Percentiles rank a stretch among this genome's conserved stretches.
phyloP scores from a whole-genome alignment of 2,888 invertebrate species.

The Oscheius myriophilus region DNA sequence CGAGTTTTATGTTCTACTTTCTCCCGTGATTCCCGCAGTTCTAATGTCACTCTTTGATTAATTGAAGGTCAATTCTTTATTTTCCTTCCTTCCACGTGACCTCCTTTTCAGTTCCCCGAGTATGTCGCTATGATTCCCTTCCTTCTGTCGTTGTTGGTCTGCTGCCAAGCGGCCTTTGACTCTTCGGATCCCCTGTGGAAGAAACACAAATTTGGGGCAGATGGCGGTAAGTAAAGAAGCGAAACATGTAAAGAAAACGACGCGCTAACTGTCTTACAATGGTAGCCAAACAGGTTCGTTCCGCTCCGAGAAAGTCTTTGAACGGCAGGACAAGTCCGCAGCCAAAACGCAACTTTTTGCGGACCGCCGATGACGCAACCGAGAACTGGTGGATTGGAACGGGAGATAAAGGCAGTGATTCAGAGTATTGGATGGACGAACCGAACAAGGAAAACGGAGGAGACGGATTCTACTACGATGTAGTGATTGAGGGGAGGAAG shows the following conservation, averaged over 20 bases:
- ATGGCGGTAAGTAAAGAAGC: neutral
- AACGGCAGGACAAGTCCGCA: too few relatives aligned
- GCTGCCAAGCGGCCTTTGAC: constrained; percentile 2
- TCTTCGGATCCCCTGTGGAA: constrained; percentile 22
- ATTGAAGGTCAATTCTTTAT: too few relatives aligned
- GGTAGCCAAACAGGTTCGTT: too few relatives aligned
- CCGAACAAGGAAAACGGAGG: constrained; percentile 1
- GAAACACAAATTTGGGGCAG: constrained; percentile 17
- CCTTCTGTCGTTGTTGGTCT: constrained; percentile 1
- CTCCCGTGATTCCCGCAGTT: too few relatives aligned
- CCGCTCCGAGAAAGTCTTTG: too few relatives aligned
- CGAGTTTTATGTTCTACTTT: too few relatives aligned
- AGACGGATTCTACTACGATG: constrained; percentile 27
- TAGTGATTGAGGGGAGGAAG: constrained; percentile 15
- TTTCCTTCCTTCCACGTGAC: too few relatives aligned
- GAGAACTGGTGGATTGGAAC: neutral
- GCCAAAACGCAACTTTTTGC: constrained; percentile 5
- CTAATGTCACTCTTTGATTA: too few relatives aligned
- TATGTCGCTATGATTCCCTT: constrained; percentile 11
- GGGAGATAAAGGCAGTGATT: neutral
- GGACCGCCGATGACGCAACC: constrained; percentile 9
- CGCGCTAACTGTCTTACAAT: too few relatives aligned
- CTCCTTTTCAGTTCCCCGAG: constrained; percentile 1
- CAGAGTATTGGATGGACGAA: constrained; percentile 25
- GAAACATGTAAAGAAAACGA: too few relatives aligned